These are phyloP conservation scores for Silurus glanis DNA, from an alignment of 2,113 vertebrate genomes.

Conservation along the genomic window DNA sequence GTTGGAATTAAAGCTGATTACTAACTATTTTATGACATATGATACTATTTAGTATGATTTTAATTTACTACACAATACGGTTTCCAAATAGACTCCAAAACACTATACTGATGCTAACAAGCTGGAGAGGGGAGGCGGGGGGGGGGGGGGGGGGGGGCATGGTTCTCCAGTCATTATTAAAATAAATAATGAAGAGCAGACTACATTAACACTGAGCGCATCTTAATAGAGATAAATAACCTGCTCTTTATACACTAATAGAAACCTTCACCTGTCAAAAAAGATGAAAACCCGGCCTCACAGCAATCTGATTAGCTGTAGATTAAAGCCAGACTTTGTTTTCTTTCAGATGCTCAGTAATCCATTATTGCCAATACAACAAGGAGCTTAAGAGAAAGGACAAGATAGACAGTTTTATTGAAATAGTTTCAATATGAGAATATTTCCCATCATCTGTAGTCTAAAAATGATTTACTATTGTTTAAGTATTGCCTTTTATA, in stretches of 20 bases:
- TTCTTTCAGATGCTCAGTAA: not conserved
- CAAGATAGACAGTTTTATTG: not conserved
- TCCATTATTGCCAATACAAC: not conserved
- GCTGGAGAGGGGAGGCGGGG: constrained; percentile 10
- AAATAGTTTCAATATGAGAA: not conserved
- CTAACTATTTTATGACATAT: not conserved
- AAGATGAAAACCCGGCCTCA: not conserved
- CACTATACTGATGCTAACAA: constrained; percentile 10
- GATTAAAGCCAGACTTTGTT: not conserved
- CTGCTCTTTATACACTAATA: not conserved
- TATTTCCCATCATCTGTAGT: not conserved
- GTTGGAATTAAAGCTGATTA: not conserved
- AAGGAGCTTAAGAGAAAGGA: not conserved
- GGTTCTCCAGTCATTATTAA: constrained; percentile 26
- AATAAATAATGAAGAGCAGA: constrained; percentile 45
- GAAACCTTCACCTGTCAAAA: not conserved
- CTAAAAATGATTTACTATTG: not conserved
- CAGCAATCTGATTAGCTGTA: not conserved
- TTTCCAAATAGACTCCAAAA: not conserved
- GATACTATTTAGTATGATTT: not conserved
- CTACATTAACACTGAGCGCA: not conserved
- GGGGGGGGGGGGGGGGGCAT: not conserved
- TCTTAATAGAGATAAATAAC: constrained; percentile 22
- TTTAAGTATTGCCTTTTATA: not conserved
- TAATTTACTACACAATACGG: not conserved